These are phyloP conservation scores for Cyphotilapia sp. DNA, from an alignment of 2,113 vertebrate genomes.

Conservation along the genomic window DNA sequence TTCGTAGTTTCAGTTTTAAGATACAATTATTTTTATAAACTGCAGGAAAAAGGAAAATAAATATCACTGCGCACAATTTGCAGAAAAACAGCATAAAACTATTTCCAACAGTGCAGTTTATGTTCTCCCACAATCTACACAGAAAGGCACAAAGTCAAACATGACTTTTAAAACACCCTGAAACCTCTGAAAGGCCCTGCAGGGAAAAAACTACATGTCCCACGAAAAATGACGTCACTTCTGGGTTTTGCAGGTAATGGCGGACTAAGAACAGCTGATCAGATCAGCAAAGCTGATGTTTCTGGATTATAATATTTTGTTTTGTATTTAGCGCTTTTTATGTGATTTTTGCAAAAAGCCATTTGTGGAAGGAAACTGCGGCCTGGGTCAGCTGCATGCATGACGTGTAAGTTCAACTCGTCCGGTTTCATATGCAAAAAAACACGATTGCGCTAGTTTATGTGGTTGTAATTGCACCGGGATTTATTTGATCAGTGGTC, in stretches of 20 bases:
- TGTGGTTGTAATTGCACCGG: not conserved
- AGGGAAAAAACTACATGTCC: not conserved
- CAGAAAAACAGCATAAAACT: not conserved
- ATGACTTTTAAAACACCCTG: not conserved
- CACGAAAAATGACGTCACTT: not conserved
- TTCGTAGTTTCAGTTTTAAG: accelerated
- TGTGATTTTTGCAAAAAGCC: not conserved
- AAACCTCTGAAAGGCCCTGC: not conserved
- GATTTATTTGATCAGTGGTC: not conserved
- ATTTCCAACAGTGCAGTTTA: not conserved
- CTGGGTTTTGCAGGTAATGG: not conserved
- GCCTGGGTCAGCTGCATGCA: not conserved
- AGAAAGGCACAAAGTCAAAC: not conserved
- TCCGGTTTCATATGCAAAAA: not conserved
- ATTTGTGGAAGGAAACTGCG: accelerated
- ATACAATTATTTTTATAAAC: not conserved
- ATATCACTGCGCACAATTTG: not conserved
- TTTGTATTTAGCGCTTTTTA: not conserved
- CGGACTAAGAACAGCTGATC: not conserved
- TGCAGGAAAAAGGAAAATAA: not conserved
- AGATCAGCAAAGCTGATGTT: not conserved
- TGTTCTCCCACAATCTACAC: not conserved
- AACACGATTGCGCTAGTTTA: accelerated
- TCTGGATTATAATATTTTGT: not conserved
- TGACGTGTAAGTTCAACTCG: not conserved